A percentile compares a stretch with the other conserved stretches of the same genome.
Evolutionary conservation across 2,888 invertebrate genomes (phyloP).

Genomic region (Thereva nobilitata): DNA sequence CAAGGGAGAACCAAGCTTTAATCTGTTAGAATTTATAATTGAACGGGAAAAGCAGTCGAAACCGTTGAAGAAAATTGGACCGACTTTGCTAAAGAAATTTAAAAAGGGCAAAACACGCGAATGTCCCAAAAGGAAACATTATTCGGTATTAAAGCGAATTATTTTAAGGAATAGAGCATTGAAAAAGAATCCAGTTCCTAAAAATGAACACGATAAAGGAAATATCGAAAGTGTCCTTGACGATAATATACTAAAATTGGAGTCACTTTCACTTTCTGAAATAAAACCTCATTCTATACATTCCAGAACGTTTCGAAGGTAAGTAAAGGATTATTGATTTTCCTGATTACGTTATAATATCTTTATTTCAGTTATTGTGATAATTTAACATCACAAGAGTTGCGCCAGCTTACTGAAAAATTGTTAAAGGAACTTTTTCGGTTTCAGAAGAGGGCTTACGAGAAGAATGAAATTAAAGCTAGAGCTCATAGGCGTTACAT

Average conservation of each 20-base stretch:
- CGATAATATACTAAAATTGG: not conserved
- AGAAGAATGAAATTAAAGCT: conserved; percentile 65
- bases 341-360: not conserved
- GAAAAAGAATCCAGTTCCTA: not conserved
- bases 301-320: conserved; percentile 52
- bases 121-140: not conserved
- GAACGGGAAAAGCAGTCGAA: no score
- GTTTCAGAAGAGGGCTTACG: conserved; percentile 66
- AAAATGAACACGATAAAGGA: no score
- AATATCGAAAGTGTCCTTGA: not conserved
- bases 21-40: no score
- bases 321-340: conserved; percentile 28
- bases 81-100: not conserved
- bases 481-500: conserved; percentile 63
- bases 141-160: not conserved
- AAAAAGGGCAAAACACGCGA: not conserved
- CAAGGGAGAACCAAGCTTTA: no score
- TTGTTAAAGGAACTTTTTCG: conserved; percentile 63
- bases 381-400: conserved; percentile 63
- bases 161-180: not conserved
- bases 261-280: not conserved
- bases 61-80: not conserved
- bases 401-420: conserved; percentile 59
- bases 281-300: conserved; percentile 41
- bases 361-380: conserved; percentile 61